Evolutionary conservation across 2,797 vertebrate species (phyloP), one percentile per base, ranked within the genome.

Genomic region (Anguilla marmorata): DNA sequence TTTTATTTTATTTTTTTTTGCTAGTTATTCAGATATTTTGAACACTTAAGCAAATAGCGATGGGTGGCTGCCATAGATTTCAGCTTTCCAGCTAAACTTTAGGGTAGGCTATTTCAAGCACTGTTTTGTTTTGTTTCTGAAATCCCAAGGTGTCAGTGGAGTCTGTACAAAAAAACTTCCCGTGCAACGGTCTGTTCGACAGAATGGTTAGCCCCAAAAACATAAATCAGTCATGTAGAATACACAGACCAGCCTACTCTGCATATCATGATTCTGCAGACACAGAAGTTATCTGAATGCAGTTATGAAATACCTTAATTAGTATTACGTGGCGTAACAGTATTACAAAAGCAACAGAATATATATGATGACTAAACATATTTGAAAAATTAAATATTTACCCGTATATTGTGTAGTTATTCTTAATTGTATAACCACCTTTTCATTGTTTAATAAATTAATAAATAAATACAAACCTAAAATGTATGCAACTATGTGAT

Each of bases 401-500:
- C 54, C 14, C 12, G 54, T 56, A 56, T 14, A 56, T 56, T 56
- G 12, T 56, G 54, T 56, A 14, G 54, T 56, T 56, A 56, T 14
- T 56, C 12, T 56, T 56, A 56, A 56, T 56, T 14, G 14, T 27
- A 27, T 74, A 33, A 14, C 0, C 7, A 69, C n/a, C 66, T 27
- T 6, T 74, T 0, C 33, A n/a, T 76, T 76, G 9, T 76, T n/a
- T 76, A 41, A 76, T n/a, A 2, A 12, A 2, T 27, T 8, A 16
- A 33, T 19, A 37, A 41, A 41, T 3, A 41, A 41, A 12, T 76
- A 2, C 33, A 76, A 14, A 12, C 33, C 12, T 76, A 16, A 16
- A 41, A 76, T 19, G 72, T 21, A 76, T 76, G 33, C 72, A 41
- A 41, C 37, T 41, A 41, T 41, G 37, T 85, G 41, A 89, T 92